phyloP scores from a whole-genome alignment of 1,140 invertebrate genomes.

The Aphidius gifuensis region DNA sequence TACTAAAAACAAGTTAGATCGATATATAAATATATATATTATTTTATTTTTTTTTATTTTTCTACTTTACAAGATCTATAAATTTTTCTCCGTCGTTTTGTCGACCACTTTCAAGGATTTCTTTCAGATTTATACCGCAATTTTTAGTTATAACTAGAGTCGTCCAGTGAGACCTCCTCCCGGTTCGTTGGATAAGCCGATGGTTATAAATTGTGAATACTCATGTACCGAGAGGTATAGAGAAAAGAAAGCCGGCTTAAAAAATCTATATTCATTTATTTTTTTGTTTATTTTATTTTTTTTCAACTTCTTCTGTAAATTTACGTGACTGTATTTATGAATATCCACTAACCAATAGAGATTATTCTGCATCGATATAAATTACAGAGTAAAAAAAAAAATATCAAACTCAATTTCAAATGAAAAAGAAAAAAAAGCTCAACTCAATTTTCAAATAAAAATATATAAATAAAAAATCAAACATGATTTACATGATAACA shows the following conservation, averaged over 20 bases:
- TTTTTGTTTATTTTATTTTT: neutral
- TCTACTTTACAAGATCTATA: slow-evolving; percentile 15
- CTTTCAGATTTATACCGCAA: slow-evolving; percentile 24
- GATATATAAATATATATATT: neutral
- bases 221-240: neutral
- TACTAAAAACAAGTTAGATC: no score
- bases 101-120: slow-evolving; percentile 22
- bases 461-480: no score
- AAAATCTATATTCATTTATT: neutral
- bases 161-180: neutral
- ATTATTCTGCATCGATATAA: no score
- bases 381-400: no score
- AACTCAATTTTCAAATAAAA: no score
- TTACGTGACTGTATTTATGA: neutral
- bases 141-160: slow-evolving; percentile 24
- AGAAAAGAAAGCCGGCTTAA: no score
- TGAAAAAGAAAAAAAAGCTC: no score
- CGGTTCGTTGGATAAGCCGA: slow-evolving; percentile 19
- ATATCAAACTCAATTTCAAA: no score
- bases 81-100: slow-evolving; percentile 16
- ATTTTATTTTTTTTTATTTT: slow-evolving; percentile 4
- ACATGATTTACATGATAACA: no score
- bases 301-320: neutral
- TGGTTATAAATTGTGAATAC: slow-evolving; percentile 21
- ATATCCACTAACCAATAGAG: no score